Evolutionary conservation across 1,140 invertebrate genomes (phyloP).

Genomic region (Lethocerus indicus): DNA sequence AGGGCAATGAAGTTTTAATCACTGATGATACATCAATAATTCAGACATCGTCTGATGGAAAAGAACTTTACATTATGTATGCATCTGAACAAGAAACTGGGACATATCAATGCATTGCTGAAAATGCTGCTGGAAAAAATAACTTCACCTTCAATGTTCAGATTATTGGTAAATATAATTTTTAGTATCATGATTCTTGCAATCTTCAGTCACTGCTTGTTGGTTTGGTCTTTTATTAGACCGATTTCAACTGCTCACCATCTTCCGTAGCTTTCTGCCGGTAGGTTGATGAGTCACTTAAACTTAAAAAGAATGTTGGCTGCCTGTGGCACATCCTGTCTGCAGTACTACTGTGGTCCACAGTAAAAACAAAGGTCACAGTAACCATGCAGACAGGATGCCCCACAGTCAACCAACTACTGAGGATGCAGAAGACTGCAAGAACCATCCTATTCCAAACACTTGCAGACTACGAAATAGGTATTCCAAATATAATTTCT

Average conservation of each 20-base stretch:
- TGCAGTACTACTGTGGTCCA: too few species aligned
- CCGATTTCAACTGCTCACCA: too few species aligned
- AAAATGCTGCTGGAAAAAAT: constrained; percentile 6
- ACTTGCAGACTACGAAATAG: background rate
- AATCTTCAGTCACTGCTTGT: too few species aligned
- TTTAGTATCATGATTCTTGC: background rate
- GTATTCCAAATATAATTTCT: background rate
- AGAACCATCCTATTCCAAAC: background rate
- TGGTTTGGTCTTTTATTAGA: too few species aligned
- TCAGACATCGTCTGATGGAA: background rate
- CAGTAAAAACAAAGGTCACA: too few species aligned
- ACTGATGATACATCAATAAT: background rate
- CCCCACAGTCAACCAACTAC: too few species aligned
- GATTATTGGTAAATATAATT: background rate
- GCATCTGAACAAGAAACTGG: constrained; percentile 1
- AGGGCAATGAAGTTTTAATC: background rate
- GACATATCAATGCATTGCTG: constrained; percentile 9
- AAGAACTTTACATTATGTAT: constrained; percentile 1
- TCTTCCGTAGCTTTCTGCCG: too few species aligned
- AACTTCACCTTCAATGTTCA: background rate
- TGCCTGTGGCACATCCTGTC: too few species aligned
- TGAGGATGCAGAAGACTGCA: background rate
- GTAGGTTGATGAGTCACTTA: too few species aligned
- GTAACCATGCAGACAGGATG: too few species aligned
- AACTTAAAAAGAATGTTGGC: too few species aligned